Evolutionary conservation across 2,113 vertebrate genomes (phyloP).

Genomic region (Tetrao urogallus): DNA sequence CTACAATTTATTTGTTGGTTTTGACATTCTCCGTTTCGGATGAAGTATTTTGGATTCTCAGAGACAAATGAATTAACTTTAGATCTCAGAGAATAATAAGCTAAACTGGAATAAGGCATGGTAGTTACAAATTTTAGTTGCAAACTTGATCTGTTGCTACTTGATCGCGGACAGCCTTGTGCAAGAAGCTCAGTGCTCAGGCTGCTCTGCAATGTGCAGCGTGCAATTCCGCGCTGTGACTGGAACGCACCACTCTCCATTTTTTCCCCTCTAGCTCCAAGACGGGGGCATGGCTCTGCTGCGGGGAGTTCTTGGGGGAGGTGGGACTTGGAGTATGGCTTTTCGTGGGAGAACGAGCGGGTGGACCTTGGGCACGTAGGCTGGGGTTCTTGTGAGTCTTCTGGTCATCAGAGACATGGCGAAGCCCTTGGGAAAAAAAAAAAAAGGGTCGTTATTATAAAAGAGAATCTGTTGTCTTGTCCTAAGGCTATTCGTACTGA

Average conservation of each 20-base stretch:
- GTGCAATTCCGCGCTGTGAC: not conserved
- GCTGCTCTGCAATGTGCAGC: not conserved
- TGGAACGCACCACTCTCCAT: constrained; percentile 92
- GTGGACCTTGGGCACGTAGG: constrained; percentile 80
- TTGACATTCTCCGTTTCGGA: not conserved
- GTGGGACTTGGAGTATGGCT: constrained; percentile 67
- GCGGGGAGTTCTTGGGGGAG: constrained; percentile 61
- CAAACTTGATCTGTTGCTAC: not conserved
- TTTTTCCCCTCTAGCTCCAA: constrained; percentile 96
- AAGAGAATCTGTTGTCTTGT: not conserved
- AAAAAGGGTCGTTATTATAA: not conserved
- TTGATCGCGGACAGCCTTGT: not conserved
- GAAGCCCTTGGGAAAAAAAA: constrained; percentile 81
- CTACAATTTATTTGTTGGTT: not conserved
- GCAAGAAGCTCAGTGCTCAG: not conserved
- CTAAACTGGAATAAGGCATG: not conserved
- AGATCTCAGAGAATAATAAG: not conserved
- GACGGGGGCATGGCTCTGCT: constrained; percentile 82
- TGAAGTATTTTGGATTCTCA: not conserved
- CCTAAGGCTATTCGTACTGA: not conserved
- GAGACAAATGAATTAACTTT: not conserved
- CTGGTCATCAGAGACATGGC: constrained; percentile 89
- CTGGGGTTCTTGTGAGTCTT: constrained; percentile 94
- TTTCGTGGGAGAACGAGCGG: constrained; percentile 78
- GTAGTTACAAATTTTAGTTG: not conserved